Base-by-base conservation (phyloP, 2,113 vertebrate species). In the Saguinus imperator region DNA sequence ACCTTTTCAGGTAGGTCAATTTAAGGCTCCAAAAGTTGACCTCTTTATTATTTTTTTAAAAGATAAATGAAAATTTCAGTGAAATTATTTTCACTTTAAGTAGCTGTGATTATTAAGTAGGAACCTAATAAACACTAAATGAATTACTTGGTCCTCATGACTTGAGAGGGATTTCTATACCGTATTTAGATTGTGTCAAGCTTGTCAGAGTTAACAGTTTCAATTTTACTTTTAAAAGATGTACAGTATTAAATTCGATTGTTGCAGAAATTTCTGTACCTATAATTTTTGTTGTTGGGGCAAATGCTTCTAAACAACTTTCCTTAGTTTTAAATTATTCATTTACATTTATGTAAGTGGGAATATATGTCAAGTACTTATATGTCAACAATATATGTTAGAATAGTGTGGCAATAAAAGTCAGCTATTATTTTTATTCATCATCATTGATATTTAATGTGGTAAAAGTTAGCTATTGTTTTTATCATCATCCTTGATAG, bases 1-100 rank as follows among this genome's bases (percentile, higher is more conserved):
- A 91, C 97, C 95, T 98, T 97, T 97, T 98, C 97, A 98, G 98
- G 98, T 98, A 98, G 98, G 98, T 98, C 98, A 95, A 91, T 97
- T 95, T 89, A 96, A 97, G 93, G 98, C 97, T 97, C 98, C 98
- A 91, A 89, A 91, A 97, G 94, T 93, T 97, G 96, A 94, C 96
- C 87, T 95, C 75, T 94, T 89, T 89, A n/a, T 85, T 87, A 35
- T 66, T 43, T 81, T 89, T 94, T 84, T 88, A 8, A 29, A 91
- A 88, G 68, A 92, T 89, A 94, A 92, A 61, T 79, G 76, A 91
- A 86, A 86, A 85, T 73, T 93, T 94, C 58, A 96, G 45, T 93
- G 45, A 75, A 92, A 92, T 92, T 91, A 79, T 89, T 97, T 96
- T 80, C 70, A 76, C 17, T 96, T 79, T 85, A 88, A 95, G 52